Conservation (phyloP, 2,113 vertebrate genomes). For the Prolemur simus region DNA sequence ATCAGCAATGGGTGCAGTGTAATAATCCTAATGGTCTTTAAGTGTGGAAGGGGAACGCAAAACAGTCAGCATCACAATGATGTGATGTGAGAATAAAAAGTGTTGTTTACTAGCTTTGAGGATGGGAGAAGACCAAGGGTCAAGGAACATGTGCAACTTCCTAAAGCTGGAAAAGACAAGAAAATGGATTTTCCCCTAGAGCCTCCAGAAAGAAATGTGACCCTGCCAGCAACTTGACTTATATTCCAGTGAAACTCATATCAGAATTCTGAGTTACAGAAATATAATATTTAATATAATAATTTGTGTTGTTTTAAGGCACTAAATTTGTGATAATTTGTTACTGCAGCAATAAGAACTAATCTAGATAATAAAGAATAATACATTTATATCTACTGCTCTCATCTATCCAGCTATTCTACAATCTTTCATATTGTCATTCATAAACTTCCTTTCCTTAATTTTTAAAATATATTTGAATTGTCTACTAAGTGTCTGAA, state of each 20-base stretch:
- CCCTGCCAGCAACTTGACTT: too few species aligned
- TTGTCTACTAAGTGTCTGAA: background rate
- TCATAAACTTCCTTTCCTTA: background rate
- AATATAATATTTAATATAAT: background rate
- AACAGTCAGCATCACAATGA: background rate
- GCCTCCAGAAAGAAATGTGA: background rate
- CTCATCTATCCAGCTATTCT: accelerated
- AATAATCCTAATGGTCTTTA: background rate
- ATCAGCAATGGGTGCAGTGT: accelerated
- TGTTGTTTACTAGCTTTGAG: background rate
- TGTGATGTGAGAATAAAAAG: background rate
- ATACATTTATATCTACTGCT: background rate
- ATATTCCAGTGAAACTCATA: background rate
- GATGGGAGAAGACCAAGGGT: background rate
- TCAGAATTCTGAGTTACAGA: background rate
- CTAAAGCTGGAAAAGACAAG: background rate
- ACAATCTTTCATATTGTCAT: background rate
- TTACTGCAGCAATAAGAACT: background rate
- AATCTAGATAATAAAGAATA: background rate
- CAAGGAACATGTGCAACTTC: background rate
- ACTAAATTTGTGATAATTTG: background rate
- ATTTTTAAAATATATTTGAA: background rate
- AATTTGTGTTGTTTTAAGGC: background rate
- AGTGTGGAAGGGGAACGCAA: background rate
- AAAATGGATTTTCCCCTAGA: background rate